Base-by-base conservation (phyloP, 2,888 invertebrate species). In the Tuta absoluta region DNA sequence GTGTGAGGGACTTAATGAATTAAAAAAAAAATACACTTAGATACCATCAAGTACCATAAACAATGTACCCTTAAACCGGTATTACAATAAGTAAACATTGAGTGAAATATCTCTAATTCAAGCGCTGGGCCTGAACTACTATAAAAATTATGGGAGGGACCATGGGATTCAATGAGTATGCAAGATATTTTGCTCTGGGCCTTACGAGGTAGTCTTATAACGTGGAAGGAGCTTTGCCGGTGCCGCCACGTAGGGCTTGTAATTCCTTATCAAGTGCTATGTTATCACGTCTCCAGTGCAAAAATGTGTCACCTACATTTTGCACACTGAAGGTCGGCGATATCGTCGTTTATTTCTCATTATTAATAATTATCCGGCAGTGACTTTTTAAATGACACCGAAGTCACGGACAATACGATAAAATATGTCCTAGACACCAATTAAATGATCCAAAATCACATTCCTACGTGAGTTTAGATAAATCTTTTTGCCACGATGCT, bases 261-360 rank as follows among this genome's bases (percentile, higher is more conserved):
- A 69, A 75, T 75, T 68, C 69, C 69, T 75, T 75, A 76, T 75
- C 76, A 57, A 63, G 38, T 53, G 48, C 41, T 65, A 68, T 72
- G 19, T 53, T 75, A 74, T 76, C 74, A 48, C 61, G 21, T 62
- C 65, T 60, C 70, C 69, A 68, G 64, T 71, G 73, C 73, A 71
- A 73, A 76, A 61, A 62, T 64, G 66, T 58, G 66, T 64, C 66
- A 90, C 90, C 90, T 80, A 90, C 87, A 86, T 90, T 83, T 84
- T 73, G 75, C 79, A 78, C 76, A 81, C 79, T 87, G 87, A 91
- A 89, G 90, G 90, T 89, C 86, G 79, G 75, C 72, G 79, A 80
- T 86, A 82, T 81, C 75, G 75, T 73, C 68, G 73, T 75, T 79
- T 53, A 53, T 23, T 76, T 76, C 76, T 76, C 79, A 77, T 79